Conservation (phyloP, 2,888 invertebrate species). For the Sisyra nigra region DNA sequence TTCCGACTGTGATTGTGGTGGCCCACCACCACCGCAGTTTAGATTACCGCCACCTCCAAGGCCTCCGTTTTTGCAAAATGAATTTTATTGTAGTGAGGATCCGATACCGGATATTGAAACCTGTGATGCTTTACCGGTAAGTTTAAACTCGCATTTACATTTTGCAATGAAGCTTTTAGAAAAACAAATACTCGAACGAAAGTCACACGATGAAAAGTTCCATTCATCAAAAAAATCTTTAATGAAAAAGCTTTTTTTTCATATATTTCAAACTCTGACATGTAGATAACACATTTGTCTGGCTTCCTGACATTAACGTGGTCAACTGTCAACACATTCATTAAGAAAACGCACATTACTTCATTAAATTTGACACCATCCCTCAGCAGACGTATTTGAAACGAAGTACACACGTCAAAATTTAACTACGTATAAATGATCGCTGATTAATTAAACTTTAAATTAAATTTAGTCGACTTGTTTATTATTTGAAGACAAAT, state of each 20-base stretch:
- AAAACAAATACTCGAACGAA: too few species aligned
- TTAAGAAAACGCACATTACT: conserved; percentile 1
- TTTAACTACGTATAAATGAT: too few species aligned
- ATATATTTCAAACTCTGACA: too few species aligned
- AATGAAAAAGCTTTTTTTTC: too few species aligned
- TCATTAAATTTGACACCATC: background rate
- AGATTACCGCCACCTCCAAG: conserved; percentile 57
- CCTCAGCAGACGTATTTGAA: background rate
- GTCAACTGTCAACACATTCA: conserved; percentile 1
- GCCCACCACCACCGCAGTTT: conserved; percentile 60
- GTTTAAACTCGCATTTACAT: conserved; percentile 20
- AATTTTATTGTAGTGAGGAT: conserved; percentile 50
- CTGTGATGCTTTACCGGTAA: conserved; percentile 63
- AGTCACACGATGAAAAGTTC: too few species aligned
- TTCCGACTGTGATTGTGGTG: conserved; percentile 60
- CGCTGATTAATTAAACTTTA: too few species aligned
- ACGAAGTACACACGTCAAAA: background rate
- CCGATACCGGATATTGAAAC: conserved; percentile 55
- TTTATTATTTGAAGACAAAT: too few species aligned
- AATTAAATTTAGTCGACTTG: too few species aligned
- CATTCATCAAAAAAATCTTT: too few species aligned
- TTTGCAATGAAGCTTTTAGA: too few species aligned
- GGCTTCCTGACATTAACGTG: background rate
- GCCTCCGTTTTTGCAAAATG: conserved; percentile 50
- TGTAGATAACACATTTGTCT: too few species aligned